These are phyloP conservation scores for Drosophila auraria DNA, from an alignment of 1,140 invertebrate species.

Conservation along the genomic window DNA sequence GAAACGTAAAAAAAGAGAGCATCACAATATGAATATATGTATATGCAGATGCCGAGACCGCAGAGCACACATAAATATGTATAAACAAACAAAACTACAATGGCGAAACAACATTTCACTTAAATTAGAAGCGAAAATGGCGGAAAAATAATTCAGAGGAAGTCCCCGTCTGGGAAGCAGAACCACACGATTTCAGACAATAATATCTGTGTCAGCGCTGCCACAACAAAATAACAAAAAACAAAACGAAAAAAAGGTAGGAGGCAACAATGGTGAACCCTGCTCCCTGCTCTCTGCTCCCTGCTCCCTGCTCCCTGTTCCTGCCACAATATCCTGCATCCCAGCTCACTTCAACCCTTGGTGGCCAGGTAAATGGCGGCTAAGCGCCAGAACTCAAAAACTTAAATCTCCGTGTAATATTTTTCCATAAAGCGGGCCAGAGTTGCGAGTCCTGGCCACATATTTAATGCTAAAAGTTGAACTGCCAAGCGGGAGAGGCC, in stretches of 20 bases:
- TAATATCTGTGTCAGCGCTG: conserved; percentile 75
- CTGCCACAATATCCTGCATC: conserved; percentile 1
- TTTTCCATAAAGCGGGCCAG: conserved; percentile 66
- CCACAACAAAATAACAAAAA: conserved; percentile 52
- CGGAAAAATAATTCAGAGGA: conserved; percentile 71
- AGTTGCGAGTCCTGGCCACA: conserved; percentile 56
- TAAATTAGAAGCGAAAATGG: conserved; percentile 77
- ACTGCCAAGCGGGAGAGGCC: conserved; percentile 3
- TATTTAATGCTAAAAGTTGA: conserved; percentile 77
- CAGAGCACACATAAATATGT: conserved; percentile 51
- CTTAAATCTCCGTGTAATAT: conserved; percentile 80
- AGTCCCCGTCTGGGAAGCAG: conserved; percentile 51
- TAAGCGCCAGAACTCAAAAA: conserved; percentile 65
- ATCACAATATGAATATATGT: conserved; percentile 61
- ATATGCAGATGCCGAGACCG: conserved; percentile 55
- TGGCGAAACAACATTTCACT: conserved; percentile 64
- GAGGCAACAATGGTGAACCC: conserved; percentile 33
- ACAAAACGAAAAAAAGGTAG: conserved; percentile 24
- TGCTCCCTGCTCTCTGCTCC: conserved; percentile 2
- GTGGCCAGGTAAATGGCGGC: conserved; percentile 69
- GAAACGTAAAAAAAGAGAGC: conserved; percentile 40
- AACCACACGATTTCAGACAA: conserved; percentile 70
- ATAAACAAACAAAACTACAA: conserved; percentile 45
- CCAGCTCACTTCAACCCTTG: conserved; percentile 18
- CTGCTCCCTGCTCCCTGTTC: background rate